These are phyloP conservation scores for Drosophila mulleri DNA, from an alignment of 2,888 invertebrate genomes.

Conservation along the genomic window DNA sequence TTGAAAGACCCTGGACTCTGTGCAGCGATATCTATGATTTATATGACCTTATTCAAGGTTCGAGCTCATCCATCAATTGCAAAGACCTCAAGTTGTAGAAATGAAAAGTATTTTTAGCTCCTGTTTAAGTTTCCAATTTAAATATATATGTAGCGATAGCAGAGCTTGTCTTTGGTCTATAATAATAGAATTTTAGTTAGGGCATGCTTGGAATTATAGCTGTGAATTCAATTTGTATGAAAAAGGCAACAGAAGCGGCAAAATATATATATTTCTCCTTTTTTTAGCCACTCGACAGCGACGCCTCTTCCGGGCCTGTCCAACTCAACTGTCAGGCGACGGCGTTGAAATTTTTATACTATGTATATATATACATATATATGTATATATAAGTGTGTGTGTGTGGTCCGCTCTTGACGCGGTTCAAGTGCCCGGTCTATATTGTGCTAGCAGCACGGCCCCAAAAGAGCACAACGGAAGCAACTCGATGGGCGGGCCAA, in stretches of 20 bases:
- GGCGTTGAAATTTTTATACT: slow-evolving; percentile 32
- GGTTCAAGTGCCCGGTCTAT: slow-evolving; percentile 53
- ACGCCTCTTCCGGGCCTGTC: slow-evolving; percentile 46
- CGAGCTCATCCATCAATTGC: slow-evolving; percentile 15
- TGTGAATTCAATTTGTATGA: slow-evolving; percentile 64
- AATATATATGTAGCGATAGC: not conserved
- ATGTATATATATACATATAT: not conserved
- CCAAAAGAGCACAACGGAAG: slow-evolving; percentile 62
- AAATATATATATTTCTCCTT: slow-evolving; percentile 23
- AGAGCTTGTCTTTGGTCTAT: not conserved
- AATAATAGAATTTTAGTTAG: slow-evolving; percentile 14
- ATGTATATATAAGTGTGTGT: slow-evolving; percentile 28
- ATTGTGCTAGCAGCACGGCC: slow-evolving; percentile 29
- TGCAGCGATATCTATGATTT: slow-evolving; percentile 21
- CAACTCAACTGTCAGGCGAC: slow-evolving; percentile 59
- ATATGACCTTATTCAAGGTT: not conserved
- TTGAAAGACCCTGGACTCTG: slow-evolving; percentile 2
- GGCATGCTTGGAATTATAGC: slow-evolving; percentile 45
- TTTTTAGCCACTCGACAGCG: slow-evolving; percentile 49
- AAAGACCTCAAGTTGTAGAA: not conserved
- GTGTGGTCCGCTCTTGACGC: slow-evolving; percentile 70
- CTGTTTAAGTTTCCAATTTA: not conserved
- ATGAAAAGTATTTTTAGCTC: not conserved
- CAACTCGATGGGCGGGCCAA: slow-evolving; percentile 62
- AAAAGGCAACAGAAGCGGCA: slow-evolving; percentile 41